Evolutionary conservation across 2,888 invertebrate genomes (phyloP), one percentile per base, ranked within the genome.

Genomic region (Lasioglossum pauxillum): DNA sequence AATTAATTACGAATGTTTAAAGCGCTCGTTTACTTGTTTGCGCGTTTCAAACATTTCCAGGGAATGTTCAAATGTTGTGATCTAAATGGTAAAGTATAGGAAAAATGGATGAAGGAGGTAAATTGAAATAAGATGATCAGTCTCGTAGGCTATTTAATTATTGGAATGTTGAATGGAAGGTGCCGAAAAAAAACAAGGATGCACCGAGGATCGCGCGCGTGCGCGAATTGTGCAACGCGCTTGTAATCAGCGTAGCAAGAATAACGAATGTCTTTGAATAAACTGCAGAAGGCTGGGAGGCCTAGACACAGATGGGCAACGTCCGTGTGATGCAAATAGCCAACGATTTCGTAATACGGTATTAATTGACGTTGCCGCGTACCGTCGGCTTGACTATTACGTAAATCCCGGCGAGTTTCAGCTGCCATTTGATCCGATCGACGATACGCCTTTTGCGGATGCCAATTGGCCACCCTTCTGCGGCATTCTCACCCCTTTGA

Each of bases 241-340:
- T n/a, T 60, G 86, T 83, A 78, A 80, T 86, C 87, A 74, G 76
- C 78, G 82, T 83, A 79, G 85, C 81, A 81, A 73, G 83, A 84
- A 84, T 84, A 87, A 86, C 84, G 83, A 87, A 78, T 84, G 79
- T 80, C 85, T 87, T 90, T 83, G 84, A 85, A 78, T 80, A 84
- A 83, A 67, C 79, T 84, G 79, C 84, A 84, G 82, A 88, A 88
- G 76, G 87, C 78, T 80, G 73, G 82, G 87, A 92, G 93, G 85
- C 93, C 93, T 92, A 93, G 93, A 92, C 93, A 93, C 89, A 89
- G 88, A 92, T 93, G 92, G 90, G 88, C 92, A 92, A 90, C 89
- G 87, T 86, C 88, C 93, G 91, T 91, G 91, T 91, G 92, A 93
- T 92, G 91, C 90, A 92, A 93, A 93, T 93, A 91, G 91, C 90